Percentiles rank a stretch among this genome's conserved stretches.
These are phyloP conservation scores for Mola mola DNA, from an alignment of 2,113 vertebrate genomes.

Conservation along the genomic window DNA sequence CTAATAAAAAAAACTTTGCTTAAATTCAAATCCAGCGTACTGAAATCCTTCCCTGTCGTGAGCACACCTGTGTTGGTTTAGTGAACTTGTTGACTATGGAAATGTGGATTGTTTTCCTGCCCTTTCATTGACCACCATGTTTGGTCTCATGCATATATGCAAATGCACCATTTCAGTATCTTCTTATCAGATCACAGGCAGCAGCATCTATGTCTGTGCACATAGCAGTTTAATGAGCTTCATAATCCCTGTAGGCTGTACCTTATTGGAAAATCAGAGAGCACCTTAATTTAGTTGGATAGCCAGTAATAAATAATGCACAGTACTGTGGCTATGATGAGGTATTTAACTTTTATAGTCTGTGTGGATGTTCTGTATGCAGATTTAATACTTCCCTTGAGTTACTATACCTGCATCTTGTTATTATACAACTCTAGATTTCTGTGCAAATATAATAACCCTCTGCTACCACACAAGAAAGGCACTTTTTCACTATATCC, in stretches of 20 bases:
- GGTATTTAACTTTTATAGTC: slow-evolving; percentile 25
- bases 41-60: neutral
- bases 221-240: slow-evolving; percentile 61
- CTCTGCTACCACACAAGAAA: slow-evolving; percentile 30
- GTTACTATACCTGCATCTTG: slow-evolving; percentile 14
- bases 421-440: slow-evolving; percentile 21
- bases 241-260: slow-evolving; percentile 49
- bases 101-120: slow-evolving; percentile 45
- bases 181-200: slow-evolving; percentile 48
- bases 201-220: slow-evolving; percentile 30
- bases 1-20: no score
- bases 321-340: slow-evolving; percentile 22
- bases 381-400: slow-evolving; percentile 16
- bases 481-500: slow-evolving; percentile 13
- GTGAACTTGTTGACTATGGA: slow-evolving; percentile 35
- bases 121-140: slow-evolving; percentile 46
- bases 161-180: slow-evolving; percentile 67
- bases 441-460: slow-evolving; percentile 25
- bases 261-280: slow-evolving; percentile 56
- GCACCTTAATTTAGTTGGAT: slow-evolving; percentile 31
- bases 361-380: slow-evolving; percentile 1
- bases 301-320: slow-evolving; percentile 19
- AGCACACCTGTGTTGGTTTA: neutral
- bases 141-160: slow-evolving; percentile 63
- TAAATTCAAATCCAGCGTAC: no score